Conservation (phyloP, 2,113 vertebrate species). For the Muntiacus reevesi region DNA sequence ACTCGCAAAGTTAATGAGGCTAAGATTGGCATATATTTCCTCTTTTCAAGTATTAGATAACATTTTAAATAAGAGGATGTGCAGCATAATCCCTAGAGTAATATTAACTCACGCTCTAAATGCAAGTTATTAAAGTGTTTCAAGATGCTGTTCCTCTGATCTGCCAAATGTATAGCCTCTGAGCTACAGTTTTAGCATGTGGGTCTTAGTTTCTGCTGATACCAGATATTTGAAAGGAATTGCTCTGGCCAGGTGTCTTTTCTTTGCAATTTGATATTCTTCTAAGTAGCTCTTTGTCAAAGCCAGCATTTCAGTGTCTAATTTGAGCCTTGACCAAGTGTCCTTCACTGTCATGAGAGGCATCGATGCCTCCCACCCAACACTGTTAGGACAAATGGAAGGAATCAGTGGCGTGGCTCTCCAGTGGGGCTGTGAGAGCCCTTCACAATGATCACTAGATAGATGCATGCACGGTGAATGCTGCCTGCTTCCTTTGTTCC, state of each 20-base stretch:
- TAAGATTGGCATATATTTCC: constrained; percentile 39
- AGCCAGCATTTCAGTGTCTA: neutral
- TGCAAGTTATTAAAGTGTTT: constrained; percentile 59
- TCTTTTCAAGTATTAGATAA: constrained; percentile 58
- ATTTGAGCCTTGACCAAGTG: neutral
- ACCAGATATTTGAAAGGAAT: constrained; percentile 19
- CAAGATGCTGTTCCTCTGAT: constrained; percentile 40
- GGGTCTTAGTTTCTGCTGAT: constrained; percentile 47
- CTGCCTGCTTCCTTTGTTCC: neutral
- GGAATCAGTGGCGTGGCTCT: neutral
- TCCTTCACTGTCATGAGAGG: constrained; percentile 33
- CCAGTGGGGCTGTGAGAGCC: neutral
- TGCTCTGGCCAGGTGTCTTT: neutral
- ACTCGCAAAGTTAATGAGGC: constrained; percentile 53
- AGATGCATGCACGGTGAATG: neutral
- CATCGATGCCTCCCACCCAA: neutral
- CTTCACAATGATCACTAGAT: neutral
- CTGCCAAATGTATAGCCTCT: constrained; percentile 36
- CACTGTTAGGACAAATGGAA: neutral
- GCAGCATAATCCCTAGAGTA: constrained; percentile 40
- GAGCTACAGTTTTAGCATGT: constrained; percentile 18
- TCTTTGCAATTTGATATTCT: constrained; percentile 38
- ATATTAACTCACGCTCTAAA: constrained; percentile 53
- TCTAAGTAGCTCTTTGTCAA: neutral
- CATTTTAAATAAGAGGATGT: constrained; percentile 55